Conservation (phyloP, 2,113 vertebrate species). For the Ahaetulla prasina region DNA sequence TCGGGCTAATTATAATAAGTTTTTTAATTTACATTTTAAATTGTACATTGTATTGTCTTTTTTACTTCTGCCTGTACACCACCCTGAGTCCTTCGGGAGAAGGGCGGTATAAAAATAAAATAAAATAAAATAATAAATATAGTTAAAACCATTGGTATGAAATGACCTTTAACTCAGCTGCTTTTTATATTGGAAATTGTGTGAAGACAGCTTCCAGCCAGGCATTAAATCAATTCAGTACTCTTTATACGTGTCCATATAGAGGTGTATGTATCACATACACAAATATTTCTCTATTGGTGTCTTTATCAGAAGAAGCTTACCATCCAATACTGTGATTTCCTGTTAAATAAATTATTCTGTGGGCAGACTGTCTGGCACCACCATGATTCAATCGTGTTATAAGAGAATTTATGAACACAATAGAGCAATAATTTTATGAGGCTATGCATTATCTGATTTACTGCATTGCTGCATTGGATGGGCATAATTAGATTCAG, state of each 20-base stretch:
- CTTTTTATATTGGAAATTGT: neutral
- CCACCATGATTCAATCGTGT: neutral
- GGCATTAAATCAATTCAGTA: neutral
- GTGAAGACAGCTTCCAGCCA: neutral
- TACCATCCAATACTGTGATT: neutral
- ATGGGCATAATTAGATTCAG: neutral
- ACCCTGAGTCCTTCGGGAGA: too few relatives aligned
- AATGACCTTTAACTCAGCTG: neutral
- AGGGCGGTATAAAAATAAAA: too few relatives aligned
- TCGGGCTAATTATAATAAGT: too few relatives aligned
- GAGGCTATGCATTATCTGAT: neutral
- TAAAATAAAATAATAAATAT: too few relatives aligned
- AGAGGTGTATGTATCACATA: neutral
- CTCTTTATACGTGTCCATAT: neutral
- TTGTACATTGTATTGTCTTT: too few relatives aligned
- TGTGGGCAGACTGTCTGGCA: constrained; percentile 4
- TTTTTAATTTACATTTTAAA: too few relatives aligned
- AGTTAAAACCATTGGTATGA: neutral
- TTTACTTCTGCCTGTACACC: too few relatives aligned
- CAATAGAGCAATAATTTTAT: neutral
- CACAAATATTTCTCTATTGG: neutral
- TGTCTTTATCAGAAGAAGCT: neutral
- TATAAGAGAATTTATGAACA: neutral
- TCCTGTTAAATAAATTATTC: neutral
- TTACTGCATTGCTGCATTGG: neutral